Evolutionary conservation across 2,797 vertebrate species (phyloP).

Genomic region (Diplodus sargus): DNA sequence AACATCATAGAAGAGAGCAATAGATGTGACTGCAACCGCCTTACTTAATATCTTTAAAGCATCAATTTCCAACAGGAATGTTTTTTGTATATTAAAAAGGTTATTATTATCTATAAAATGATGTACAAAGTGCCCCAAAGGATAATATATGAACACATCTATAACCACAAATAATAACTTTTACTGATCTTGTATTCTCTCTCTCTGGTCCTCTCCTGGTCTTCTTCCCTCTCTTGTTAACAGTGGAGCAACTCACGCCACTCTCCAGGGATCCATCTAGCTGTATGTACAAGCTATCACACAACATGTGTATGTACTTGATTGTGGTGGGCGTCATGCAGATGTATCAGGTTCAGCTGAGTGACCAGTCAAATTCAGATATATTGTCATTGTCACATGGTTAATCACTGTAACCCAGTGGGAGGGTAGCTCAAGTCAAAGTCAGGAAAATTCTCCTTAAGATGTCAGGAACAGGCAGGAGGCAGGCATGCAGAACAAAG

Average conservation of each 20-base stretch:
- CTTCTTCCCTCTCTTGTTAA: slow-evolving; percentile 32
- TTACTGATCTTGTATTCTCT: not conserved
- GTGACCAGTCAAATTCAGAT: slow-evolving; percentile 1
- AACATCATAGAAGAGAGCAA: not conserved
- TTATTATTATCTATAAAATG: not conserved
- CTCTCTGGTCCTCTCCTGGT: slow-evolving; percentile 5
- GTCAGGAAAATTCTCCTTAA: no score
- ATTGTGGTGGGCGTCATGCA: slow-evolving; percentile 2
- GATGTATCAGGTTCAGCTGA: not conserved
- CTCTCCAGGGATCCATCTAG: slow-evolving; percentile 87
- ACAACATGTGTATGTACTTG: not conserved
- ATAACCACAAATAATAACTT: not conserved
- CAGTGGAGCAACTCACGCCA: slow-evolving; percentile 87
- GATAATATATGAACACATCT: not conserved
- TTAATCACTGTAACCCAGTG: not conserved
- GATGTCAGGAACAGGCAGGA: no score
- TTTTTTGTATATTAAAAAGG: not conserved
- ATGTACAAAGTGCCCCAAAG: not conserved
- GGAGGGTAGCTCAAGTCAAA: no score
- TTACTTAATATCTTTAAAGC: not conserved
- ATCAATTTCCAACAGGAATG: not conserved
- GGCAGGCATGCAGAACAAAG: no score
- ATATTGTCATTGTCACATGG: not conserved
- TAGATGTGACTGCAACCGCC: no score
- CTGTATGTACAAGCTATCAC: slow-evolving; percentile 83